Percentiles rank a stretch among this genome's conserved stretches.
Evolutionary conservation across 2,797 vertebrate genomes (phyloP).

Genomic region (Acanthiza pusilla): DNA sequence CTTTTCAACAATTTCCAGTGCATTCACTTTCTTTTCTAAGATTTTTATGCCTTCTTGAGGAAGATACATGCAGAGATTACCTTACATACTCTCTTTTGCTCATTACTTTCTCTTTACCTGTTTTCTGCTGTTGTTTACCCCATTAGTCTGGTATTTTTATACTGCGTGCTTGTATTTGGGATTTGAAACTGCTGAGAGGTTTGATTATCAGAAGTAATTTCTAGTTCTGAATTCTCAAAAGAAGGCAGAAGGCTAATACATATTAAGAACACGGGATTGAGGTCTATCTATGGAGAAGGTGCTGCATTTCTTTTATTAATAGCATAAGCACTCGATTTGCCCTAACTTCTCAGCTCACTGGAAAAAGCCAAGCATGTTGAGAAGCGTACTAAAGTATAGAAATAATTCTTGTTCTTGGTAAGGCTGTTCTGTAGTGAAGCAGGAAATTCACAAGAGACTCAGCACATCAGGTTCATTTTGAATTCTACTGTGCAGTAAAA

Average conservation of each 20-base stretch:
- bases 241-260: not conserved
- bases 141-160: not conserved
- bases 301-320: not conserved
- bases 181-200: not conserved
- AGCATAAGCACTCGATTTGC: not conserved
- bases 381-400: not conserved
- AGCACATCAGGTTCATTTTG: not conserved
- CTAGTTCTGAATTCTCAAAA: not conserved
- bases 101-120: not conserved
- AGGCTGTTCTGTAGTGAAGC: not conserved
- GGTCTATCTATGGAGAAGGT: not conserved
- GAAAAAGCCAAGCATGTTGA: not conserved
- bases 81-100: not conserved
- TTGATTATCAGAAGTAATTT: not conserved
- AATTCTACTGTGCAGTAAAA: not conserved
- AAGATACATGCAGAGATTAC: not conserved
- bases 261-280: not conserved
- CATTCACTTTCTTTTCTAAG: not conserved
- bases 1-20: not conserved
- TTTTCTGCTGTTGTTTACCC: not conserved
- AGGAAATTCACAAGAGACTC: not conserved
- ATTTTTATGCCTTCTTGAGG: not conserved
- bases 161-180: not conserved
- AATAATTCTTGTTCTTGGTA: not conserved
- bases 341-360: not conserved